A percentile compares a stretch with the other conserved stretches of the same genome.
These are phyloP conservation scores for Monarcha castaneiventris DNA, from an alignment of 2,113 vertebrate genomes.

Conservation along the genomic window DNA sequence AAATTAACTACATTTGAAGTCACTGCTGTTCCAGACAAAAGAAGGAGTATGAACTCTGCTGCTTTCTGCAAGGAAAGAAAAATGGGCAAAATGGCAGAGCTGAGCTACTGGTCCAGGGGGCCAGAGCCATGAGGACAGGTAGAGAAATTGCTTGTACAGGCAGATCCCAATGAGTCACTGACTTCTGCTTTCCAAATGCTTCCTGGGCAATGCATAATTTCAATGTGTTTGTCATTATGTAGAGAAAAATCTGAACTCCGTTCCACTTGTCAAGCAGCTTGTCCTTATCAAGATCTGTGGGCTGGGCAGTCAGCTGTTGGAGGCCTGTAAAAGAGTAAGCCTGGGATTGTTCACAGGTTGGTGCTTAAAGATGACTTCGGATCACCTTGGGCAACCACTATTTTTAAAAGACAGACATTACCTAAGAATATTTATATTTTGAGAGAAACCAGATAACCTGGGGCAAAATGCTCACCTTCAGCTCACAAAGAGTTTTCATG, in stretches of 20 bases:
- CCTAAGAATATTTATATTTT: slow-evolving; percentile 42
- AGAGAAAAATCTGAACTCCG: neutral
- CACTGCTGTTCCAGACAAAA: neutral
- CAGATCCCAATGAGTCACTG: neutral
- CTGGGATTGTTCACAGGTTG: neutral
- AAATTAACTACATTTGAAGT: neutral
- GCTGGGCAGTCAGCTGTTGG: neutral
- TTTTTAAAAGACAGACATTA: slow-evolving; percentile 37
- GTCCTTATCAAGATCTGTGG: neutral
- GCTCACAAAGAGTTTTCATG: slow-evolving; percentile 55
- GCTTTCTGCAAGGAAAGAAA: neutral
- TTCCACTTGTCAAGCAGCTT: neutral
- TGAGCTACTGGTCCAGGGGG: neutral
- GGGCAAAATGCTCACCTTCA: slow-evolving; percentile 27
- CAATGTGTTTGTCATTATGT: neutral
- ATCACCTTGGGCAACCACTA: slow-evolving; percentile 4
- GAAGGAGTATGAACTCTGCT: neutral
- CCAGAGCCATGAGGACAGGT: too few species aligned
- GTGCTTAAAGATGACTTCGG: neutral
- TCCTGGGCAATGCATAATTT: neutral
- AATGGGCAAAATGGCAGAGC: neutral
- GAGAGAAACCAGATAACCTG: slow-evolving; percentile 19
- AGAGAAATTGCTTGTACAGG: neutral
- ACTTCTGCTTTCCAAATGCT: neutral
- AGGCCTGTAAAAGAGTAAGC: neutral